phyloP scores from a whole-genome alignment of 2,888 invertebrate genomes.

The Plagiodera versicolora region DNA sequence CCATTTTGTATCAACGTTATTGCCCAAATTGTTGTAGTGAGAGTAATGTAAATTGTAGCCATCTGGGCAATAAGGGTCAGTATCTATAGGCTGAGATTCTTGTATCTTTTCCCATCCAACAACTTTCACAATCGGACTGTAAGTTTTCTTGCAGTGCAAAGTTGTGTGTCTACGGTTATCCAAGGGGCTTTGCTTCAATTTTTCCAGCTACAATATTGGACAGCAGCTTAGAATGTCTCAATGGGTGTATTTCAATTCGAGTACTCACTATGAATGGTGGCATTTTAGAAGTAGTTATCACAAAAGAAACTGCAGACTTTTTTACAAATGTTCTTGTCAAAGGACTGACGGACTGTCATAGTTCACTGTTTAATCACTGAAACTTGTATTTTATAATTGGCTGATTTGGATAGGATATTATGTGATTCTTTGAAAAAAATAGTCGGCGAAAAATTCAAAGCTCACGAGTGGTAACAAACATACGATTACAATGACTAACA shows the following conservation, averaged over 20 bases:
- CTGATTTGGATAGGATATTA: neutral
- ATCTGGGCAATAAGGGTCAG: conserved; percentile 31
- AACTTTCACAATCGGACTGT: conserved; percentile 28
- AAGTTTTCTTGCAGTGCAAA: conserved; percentile 26
- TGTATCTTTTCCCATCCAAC: conserved; percentile 30
- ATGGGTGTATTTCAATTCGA: neutral
- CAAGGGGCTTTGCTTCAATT: neutral
- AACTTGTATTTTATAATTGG: too few species aligned
- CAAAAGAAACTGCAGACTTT: neutral
- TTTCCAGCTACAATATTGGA: conserved; percentile 5
- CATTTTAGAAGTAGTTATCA: neutral
- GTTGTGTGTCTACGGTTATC: conserved; percentile 20
- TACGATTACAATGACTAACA: neutral
- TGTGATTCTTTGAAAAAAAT: neutral
- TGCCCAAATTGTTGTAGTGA: conserved; percentile 32
- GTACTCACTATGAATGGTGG: conserved; percentile 6
- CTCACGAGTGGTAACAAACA: neutral
- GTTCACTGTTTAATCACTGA: neutral
- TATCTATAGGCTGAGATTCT: conserved; percentile 29
- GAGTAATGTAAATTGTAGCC: conserved; percentile 30
- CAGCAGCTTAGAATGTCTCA: neutral
- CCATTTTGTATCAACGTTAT: conserved; percentile 12
- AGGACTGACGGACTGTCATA: neutral
- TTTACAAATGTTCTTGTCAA: neutral
- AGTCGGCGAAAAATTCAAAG: conserved; percentile 1